Evolutionary conservation across 2,797 vertebrate genomes (phyloP).

Genomic region (Poecilia wingei): DNA sequence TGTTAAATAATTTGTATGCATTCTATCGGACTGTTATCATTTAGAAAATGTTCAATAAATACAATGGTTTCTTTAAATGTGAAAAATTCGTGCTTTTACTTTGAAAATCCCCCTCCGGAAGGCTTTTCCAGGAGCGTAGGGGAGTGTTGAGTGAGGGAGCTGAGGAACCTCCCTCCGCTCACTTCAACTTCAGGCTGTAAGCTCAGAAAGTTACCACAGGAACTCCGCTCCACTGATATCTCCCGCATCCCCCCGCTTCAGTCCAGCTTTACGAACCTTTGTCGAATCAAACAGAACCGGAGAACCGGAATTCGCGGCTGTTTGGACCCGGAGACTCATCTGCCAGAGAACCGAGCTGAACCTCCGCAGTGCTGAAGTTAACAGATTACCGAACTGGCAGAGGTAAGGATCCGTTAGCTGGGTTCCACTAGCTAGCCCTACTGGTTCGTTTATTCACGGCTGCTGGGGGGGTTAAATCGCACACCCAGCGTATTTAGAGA

Average conservation of each 20-base stretch:
- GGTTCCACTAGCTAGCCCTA: slow-evolving; percentile 8
- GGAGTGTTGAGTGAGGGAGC: not conserved
- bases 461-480: not conserved
- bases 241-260: not conserved
- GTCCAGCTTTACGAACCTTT: not conserved
- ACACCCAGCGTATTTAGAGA: not conserved
- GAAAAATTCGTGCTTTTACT: slow-evolving; percentile 40
- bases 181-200: not conserved
- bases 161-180: not conserved
- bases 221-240: not conserved
- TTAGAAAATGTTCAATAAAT: too few relatives aligned
- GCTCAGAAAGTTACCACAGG: slow-evolving; percentile 18
- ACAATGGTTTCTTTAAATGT: too few relatives aligned
- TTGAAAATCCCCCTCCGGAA: slow-evolving; percentile 42
- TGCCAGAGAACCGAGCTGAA: slow-evolving; percentile 11
- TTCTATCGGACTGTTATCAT: too few relatives aligned
- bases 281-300: not conserved
- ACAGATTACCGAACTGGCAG: slow-evolving; percentile 59
- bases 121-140: not conserved
- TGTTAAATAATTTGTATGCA: too few relatives aligned
- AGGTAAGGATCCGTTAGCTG: slow-evolving; percentile 54
- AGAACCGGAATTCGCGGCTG: not conserved
- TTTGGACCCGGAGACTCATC: not conserved
- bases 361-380: slow-evolving; percentile 44
- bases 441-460: slow-evolving; percentile 38